Percentiles rank a stretch among this genome's conserved stretches.
phyloP scores from a whole-genome alignment of 2,113 vertebrate genomes.

The Alethe diademata region DNA sequence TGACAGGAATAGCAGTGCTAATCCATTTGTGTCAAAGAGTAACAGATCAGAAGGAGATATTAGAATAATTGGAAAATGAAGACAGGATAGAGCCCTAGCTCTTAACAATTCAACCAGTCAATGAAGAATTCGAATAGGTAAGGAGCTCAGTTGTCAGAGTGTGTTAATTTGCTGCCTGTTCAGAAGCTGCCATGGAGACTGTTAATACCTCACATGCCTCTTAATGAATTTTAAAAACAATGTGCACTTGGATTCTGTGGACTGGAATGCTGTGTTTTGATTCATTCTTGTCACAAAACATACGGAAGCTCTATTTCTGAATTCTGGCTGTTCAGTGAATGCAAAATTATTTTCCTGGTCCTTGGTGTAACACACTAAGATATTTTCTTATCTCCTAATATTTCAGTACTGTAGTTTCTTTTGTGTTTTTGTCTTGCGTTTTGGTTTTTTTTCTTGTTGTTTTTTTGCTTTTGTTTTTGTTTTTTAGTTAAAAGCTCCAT shows the following conservation, averaged over 20 bases:
- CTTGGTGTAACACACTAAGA: neutral
- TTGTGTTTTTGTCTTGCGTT: neutral
- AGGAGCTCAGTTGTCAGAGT: neutral
- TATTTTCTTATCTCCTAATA: neutral
- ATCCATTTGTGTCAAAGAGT: neutral
- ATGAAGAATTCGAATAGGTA: neutral
- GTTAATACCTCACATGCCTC: neutral
- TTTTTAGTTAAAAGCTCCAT: neutral
- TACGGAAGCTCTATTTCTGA: neutral
- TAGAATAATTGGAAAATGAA: conserved; percentile 10
- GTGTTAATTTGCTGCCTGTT: neutral
- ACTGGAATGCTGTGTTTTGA: neutral
- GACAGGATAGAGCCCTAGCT: neutral
- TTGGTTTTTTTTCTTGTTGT: no score
- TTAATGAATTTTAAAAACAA: conserved; percentile 30
- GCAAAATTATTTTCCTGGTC: neutral
- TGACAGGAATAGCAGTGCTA: neutral
- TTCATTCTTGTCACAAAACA: neutral
- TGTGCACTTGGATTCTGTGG: neutral
- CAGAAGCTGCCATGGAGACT: conserved; percentile 5
- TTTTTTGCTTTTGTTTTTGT: no score
- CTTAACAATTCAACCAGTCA: neutral
- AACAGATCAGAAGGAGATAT: neutral
- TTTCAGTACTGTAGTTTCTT: neutral
- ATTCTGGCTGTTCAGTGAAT: neutral